A percentile compares a stretch with the other conserved stretches of the same genome.
phyloP scores from a whole-genome alignment of 2,113 vertebrate species.

The Genyomyrus donnyi region DNA sequence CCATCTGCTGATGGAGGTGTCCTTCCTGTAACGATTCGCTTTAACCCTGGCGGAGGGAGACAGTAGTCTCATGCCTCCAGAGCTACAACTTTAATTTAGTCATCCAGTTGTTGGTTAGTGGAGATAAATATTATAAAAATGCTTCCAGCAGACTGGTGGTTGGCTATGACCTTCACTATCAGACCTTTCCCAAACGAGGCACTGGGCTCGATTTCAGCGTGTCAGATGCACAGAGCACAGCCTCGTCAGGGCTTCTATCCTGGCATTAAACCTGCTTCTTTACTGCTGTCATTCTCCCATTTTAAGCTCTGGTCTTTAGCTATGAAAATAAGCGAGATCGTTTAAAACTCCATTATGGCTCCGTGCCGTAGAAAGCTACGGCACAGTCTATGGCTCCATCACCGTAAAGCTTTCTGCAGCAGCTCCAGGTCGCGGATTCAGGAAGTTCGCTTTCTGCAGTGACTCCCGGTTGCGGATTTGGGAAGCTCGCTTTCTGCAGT shows the following conservation, averaged over 20 bases:
- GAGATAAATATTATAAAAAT: neutral
- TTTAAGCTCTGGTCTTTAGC: neutral
- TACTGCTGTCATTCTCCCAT: neutral
- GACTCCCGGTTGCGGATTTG: too few relatives aligned
- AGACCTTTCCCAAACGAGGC: neutral
- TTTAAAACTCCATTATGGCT: neutral
- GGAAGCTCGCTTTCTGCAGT: too few relatives aligned
- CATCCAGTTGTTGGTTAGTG: neutral
- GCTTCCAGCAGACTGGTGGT: neutral
- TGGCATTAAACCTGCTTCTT: neutral
- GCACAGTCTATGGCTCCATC: too few relatives aligned
- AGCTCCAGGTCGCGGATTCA: neutral
- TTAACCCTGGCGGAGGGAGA: slow-evolving; percentile 7
- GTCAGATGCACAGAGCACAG: neutral
- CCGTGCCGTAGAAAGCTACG: too few relatives aligned
- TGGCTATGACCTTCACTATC: neutral
- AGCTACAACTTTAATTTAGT: neutral
- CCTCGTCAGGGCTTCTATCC: neutral
- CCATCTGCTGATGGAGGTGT: neutral
- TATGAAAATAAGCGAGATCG: neutral
- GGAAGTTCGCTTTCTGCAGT: too few relatives aligned
- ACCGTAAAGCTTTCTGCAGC: neutral
- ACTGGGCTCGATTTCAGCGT: neutral
- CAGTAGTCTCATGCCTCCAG: neutral
- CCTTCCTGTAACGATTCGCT: neutral